Conservation (phyloP, 2,113 vertebrate genomes). For the Erythrocercus mccallii region DNA sequence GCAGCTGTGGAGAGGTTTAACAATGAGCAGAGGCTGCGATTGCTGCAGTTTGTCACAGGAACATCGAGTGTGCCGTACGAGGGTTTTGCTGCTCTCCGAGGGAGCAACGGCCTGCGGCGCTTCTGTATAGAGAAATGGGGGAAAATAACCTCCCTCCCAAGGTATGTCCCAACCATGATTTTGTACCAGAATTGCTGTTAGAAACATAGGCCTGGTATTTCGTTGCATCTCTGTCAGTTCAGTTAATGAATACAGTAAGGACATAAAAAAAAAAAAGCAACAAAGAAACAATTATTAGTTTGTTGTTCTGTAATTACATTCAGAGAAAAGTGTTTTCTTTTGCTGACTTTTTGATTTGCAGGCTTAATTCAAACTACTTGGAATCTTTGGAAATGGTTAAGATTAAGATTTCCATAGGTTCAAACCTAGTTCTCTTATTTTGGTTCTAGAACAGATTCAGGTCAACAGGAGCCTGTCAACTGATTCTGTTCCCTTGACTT, state of each 20-base stretch:
- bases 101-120: constrained; percentile 91
- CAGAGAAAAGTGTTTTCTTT: not conserved
- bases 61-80: constrained; percentile 97
- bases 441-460: not conserved
- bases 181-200: not conserved
- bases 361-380: not conserved
- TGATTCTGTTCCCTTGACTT: not conserved
- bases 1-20: constrained; percentile 93
- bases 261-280: not conserved
- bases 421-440: not conserved
- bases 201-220: not conserved
- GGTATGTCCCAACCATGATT: constrained; percentile 67
- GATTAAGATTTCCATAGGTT: not conserved
- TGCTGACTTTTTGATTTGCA: not conserved
- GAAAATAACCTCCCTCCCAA: constrained; percentile 94
- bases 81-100: constrained; percentile 90
- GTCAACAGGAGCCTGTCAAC: not conserved
- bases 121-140: constrained; percentile 99
- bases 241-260: not conserved
- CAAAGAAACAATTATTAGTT: not conserved
- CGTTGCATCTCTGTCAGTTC: not conserved
- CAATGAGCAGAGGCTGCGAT: constrained; percentile 92
- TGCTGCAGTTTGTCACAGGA: constrained; percentile 95
- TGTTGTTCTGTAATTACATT: not conserved
- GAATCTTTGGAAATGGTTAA: not conserved